Evolutionary conservation across 1,140 invertebrate genomes (phyloP), one percentile per base, ranked within the genome.

Genomic region (Saccostrea echinata): DNA sequence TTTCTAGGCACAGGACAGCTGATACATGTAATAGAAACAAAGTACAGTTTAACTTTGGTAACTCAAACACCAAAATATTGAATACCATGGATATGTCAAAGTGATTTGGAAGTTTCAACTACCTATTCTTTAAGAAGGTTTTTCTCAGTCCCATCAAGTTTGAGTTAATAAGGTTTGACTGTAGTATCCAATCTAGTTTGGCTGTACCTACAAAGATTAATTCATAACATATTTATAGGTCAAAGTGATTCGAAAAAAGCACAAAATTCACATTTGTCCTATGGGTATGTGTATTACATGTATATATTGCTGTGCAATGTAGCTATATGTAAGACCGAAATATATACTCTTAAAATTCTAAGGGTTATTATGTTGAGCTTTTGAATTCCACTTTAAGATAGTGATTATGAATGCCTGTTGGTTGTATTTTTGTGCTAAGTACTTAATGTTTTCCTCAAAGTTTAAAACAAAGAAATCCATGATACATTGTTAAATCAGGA

Each of bases 391-490:
- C n/a, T 61, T 61, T 43, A 6, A 43, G 43, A 43, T 43, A 43
- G 43, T 43, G 9, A 6, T 43, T 43, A 43, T 43, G 6, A 43
- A 43, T 43, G 43, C 4, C 43, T 43, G 43, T 43, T 43, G 43
- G 43, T 43, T 9, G 16, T 33, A 76, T 76, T 76, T 76, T 9
- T 76, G 16, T 33, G 30, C 68, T 12, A 76, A 76, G 68, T 76
- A 76, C 68, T 76, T 76, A 76, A 76, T 30, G 11, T 76, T 33
- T 76, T 76, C 18, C 27, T 27, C 24, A 76, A 76, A 30, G 8
- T 76, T 76, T 30, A 30, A 30, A 76, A 16, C 30, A 33, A 76
- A 30, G 27, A 76, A 76, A 76, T 76, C 68, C 68, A 76, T 13
- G 6, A 30, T 30, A 30, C 27, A 30, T 12, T 76, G 27, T 76